Percentiles rank a stretch among this genome's conserved stretches.
Conservation (phyloP, 2,797 vertebrate genomes). For the Dryobates pubescens region DNA sequence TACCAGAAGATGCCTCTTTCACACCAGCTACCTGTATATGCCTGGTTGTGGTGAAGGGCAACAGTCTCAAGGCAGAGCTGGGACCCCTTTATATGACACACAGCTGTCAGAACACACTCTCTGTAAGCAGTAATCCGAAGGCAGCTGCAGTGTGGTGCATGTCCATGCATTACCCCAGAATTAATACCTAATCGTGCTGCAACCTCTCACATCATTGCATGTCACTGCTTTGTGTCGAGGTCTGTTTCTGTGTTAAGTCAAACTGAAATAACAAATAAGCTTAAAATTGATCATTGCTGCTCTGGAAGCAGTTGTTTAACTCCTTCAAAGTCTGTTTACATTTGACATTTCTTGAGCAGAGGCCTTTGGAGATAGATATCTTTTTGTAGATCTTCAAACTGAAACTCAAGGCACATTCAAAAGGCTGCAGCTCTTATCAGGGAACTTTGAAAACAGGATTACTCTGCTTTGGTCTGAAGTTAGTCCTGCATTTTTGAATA, state of each 20-base stretch:
- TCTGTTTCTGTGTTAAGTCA: not conserved
- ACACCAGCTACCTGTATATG: not conserved
- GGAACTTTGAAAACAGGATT: conserved; percentile 65
- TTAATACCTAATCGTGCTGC: not conserved
- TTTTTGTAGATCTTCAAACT: conserved; percentile 66
- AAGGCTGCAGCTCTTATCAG: conserved; percentile 56
- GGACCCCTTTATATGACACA: not conserved
- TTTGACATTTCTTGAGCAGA: conserved; percentile 61
- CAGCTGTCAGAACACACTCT: not conserved
- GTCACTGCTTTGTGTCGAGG: not conserved
- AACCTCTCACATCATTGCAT: not conserved
- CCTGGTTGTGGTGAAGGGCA: not conserved
- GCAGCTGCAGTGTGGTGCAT: not conserved
- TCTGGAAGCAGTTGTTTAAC: conserved; percentile 49
- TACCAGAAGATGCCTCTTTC: not conserved
- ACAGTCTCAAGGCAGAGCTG: not conserved
- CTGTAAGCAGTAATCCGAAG: not conserved
- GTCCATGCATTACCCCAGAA: not conserved
- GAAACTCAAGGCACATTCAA: conserved; percentile 59
- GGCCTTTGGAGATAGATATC: conserved; percentile 49
- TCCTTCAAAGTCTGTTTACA: conserved; percentile 64
- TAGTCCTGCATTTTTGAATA: conserved; percentile 16
- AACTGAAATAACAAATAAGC: conserved; percentile 26
- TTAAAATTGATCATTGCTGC: conserved; percentile 46
- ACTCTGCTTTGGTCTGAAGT: conserved; percentile 59